Percentiles rank a stretch among this genome's conserved stretches.
phyloP scores from a whole-genome alignment of 1,140 invertebrate species.

The Ectropis grisescens region DNA sequence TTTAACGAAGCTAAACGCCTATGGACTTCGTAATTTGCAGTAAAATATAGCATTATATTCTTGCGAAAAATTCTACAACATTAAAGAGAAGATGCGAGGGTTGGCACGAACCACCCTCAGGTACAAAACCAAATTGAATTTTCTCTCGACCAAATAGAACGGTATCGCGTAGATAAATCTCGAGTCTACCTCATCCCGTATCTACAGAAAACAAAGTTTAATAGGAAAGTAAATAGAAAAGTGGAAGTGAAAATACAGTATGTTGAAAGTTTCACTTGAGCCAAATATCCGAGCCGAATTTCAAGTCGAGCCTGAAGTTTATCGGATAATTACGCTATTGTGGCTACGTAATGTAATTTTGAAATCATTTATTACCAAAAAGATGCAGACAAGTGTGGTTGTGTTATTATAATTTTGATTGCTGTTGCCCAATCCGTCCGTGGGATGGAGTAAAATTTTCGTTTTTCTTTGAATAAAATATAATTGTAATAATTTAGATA shows the following conservation, averaged over 20 bases:
- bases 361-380: too few species aligned
- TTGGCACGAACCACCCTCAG: constrained; percentile 33
- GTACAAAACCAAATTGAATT: constrained; percentile 64
- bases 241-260: constrained; percentile 44
- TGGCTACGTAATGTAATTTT: too few species aligned
- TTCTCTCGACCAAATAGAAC: constrained; percentile 46
- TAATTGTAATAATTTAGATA: too few species aligned
- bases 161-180: constrained; percentile 63
- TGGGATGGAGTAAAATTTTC: too few species aligned
- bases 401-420: too few species aligned
- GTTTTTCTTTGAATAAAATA: too few species aligned
- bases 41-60: constrained; percentile 23
- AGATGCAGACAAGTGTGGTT: too few species aligned
- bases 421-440: too few species aligned
- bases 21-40: constrained; percentile 13
- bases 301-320: too few species aligned
- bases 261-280: constrained; percentile 43
- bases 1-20: too few species aligned
- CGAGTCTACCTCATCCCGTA: constrained; percentile 36
- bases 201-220: constrained; percentile 55
- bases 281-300: constrained; percentile 22
- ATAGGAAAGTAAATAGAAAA: constrained; percentile 63
- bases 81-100: constrained; percentile 35
- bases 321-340: too few species aligned
- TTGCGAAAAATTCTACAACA: constrained; percentile 29